A percentile compares a stretch with the other conserved stretches of the same genome.
Conservation (phyloP, 2,113 vertebrate species). For the Rhegmatorhina hoffmannsi region DNA sequence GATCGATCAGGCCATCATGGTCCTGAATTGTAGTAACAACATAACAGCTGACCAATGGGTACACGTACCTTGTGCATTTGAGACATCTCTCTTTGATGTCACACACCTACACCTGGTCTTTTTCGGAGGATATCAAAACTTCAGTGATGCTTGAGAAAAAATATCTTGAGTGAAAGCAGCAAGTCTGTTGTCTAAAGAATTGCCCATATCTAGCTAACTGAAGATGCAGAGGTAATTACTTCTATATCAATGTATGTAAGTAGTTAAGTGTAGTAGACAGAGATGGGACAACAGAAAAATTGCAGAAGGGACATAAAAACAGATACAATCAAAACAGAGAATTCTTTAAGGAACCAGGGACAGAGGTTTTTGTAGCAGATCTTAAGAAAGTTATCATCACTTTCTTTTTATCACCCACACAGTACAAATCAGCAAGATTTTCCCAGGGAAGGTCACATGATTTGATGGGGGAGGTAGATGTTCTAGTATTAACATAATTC, state of each 20-base stretch:
- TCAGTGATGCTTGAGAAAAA: neutral
- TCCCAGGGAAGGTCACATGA: neutral
- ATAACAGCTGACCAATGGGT: neutral
- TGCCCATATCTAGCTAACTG: neutral
- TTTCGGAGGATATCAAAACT: neutral
- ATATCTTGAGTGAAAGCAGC: neutral
- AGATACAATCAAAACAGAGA: neutral
- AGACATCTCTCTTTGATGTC: neutral
- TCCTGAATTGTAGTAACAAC: neutral
- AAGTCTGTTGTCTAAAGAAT: neutral
- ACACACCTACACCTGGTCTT: neutral
- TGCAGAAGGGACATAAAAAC: neutral
- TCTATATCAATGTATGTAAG: neutral
- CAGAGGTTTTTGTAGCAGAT: neutral
- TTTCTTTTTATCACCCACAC: neutral
- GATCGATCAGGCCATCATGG: neutral
- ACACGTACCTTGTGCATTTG: rapidly evolving
- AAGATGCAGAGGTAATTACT: neutral
- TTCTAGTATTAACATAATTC: neutral
- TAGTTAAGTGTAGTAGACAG: neutral
- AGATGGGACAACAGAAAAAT: neutral
- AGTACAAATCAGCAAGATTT: neutral
- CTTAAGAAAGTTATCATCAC: neutral
- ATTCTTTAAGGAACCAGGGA: neutral
- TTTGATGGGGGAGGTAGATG: neutral